Base-by-base conservation (phyloP, 2,888 invertebrate species). In the Rhagonycha lutea region DNA sequence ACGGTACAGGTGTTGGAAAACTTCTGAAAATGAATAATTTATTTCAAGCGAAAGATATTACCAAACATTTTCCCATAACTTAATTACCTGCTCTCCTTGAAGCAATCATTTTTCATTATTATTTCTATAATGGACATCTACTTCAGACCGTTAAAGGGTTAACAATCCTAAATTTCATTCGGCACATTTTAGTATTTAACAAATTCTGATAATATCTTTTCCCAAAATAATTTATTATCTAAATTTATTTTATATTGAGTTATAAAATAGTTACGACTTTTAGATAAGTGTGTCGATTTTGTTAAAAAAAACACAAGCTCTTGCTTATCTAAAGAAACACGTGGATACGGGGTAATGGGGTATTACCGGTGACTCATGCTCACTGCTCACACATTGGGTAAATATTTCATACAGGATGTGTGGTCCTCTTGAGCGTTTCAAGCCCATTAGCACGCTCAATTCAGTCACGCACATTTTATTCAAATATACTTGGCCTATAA, bases 321-420 rank as follows among this genome's bases (percentile, higher is more conserved):
- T 18, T 23, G 63, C 14, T 14, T 63, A 63, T 63, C 63, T 63
- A 24, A 24, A 23, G 24, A 23, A 63, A 14, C 63, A 63, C n/a
- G 23, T 63, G 63, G 18, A 63, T 9, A 63, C 11, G 14, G 24
- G 23, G 24, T 24, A 14, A 4, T 14, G 14, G 14, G 61, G 28
- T 26, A 18, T 23, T 69, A 9, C 18, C 62, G 29, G 63, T 73
- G 73, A 73, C 63, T 73, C 73, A 73, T 18, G 18, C 29, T 14
- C 61, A 11, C 67, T 32, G 32, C 32, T 32, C 5, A 12, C 32
- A 32, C 32, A 32, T 32, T 32, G 32, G 12, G 32, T 12, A 32
- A 12, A 32, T 32, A 32, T 73, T 68, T 73, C 68, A 73, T 61
- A 69, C 69, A 69, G 69, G 73, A 73, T 69, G 69, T 73, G 73